Evolutionary conservation across 2,888 invertebrate species (phyloP).

Genomic region (Girardia tigrina): DNA sequence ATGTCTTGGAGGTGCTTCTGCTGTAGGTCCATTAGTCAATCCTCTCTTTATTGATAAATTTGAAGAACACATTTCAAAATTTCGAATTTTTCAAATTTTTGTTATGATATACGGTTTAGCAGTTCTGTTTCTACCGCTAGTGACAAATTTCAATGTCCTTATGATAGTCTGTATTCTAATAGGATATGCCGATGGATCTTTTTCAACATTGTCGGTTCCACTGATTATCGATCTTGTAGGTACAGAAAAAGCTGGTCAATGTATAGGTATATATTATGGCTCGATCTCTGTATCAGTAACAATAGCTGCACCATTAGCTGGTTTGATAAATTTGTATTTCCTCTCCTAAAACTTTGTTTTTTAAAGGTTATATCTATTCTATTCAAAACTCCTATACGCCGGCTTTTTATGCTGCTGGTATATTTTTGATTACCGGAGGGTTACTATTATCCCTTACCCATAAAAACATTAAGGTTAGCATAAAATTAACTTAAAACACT

Average conservation of each 20-base stretch:
- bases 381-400: not conserved
- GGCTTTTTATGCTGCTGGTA: slow-evolving; percentile 3
- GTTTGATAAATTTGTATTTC: too few species aligned
- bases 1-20: not conserved
- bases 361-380: not conserved
- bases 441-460: not conserved
- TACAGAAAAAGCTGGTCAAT: not conserved
- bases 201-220: not conserved
- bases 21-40: not conserved
- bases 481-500: too few species aligned
- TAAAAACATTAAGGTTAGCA: not conserved
- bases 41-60: not conserved
- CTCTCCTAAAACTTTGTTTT: too few species aligned
- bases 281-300: not conserved
- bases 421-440: not conserved
- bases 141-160: slow-evolving; percentile 2
- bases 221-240: slow-evolving; percentile 6
- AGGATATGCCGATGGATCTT: slow-evolving; percentile 4
- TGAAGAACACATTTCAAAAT: slow-evolving; percentile 17
- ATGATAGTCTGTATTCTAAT: not conserved
- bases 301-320: not conserved
- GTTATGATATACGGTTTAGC: not conserved
- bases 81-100: slow-evolving; percentile 17
- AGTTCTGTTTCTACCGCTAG: not conserved
- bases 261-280: slow-evolving; percentile 8